Base-by-base conservation (phyloP, 2,888 invertebrate species). In the Trichogramma dendrolimi region DNA sequence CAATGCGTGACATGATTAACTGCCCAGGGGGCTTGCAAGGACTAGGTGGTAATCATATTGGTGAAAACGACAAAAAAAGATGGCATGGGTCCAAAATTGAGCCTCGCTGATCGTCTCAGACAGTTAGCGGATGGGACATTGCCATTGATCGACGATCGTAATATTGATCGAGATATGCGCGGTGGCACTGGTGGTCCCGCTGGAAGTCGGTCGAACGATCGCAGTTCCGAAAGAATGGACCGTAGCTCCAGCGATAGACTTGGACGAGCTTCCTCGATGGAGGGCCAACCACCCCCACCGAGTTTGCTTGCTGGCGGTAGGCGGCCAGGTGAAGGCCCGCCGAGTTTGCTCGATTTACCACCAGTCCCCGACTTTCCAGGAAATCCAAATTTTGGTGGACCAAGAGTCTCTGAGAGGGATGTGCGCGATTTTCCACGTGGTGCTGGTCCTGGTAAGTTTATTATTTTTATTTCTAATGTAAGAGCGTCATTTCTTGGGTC, bases 71-170 rank as follows among this genome's bases (percentile, higher is more conserved):
- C 46, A 46, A 46, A 65, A 65, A 79, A 79, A 51, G 77, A 78
- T 2, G 10, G n/a, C n/a, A 54, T 54, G 38, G 62, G 54, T 2
- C 68, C 72, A 44, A 80, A 80, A 64, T 74, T 73, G 4, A 78
- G 79, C 50, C 71, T 80, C 4, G 75, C 80, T 0, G 80, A 80
- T 39, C 72, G 80, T 10, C 64, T 80, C 4, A 72, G 80, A 5
- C 80, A 77, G 59, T 66, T 80, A 11, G 80, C 81, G 0, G 80
- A 80, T 60, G 79, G 79, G 1, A 78, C 76, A 5, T 63, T 78
- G 50, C 77, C 75, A 0, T 46, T 79, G 2, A 76, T 77, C 43
- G 79, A 79, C 53, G 66, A 66, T 8, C 41, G 39, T 3, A 41
- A 6, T n/a, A 73, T 75, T 60, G 77, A 74, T 4, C 66, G 72